These are phyloP conservation scores for Ifrita kowaldi DNA, from an alignment of 2,113 vertebrate species.

Conservation along the genomic window DNA sequence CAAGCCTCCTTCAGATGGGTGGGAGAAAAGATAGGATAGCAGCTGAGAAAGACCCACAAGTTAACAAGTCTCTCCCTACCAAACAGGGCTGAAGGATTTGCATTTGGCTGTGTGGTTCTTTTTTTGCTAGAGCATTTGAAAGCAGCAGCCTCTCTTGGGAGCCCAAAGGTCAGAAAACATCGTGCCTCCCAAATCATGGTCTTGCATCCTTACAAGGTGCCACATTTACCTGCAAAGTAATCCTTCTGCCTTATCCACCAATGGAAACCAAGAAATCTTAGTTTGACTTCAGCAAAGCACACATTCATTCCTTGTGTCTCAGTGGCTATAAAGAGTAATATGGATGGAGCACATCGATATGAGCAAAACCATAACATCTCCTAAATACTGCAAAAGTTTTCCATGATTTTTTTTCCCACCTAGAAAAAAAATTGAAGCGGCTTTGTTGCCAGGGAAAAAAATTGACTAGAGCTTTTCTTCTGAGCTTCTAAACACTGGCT, in stretches of 20 bases:
- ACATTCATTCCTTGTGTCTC: background rate
- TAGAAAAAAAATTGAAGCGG: background rate
- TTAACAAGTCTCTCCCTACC: background rate
- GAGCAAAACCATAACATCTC: background rate
- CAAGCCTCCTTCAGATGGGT: constrained; percentile 24
- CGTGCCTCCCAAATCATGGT: fast-evolving
- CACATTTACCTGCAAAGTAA: background rate
- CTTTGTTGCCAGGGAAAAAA: background rate
- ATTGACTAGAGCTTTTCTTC: background rate
- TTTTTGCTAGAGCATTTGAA: background rate
- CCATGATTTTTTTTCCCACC: background rate
- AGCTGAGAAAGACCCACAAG: background rate
- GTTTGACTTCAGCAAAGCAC: background rate
- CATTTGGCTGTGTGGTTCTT: background rate
- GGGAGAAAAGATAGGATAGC: background rate
- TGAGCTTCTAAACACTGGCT: background rate
- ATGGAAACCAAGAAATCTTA: background rate
- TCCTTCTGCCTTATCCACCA: background rate
- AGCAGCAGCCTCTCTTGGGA: background rate
- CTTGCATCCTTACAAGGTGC: background rate
- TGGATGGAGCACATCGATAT: background rate
- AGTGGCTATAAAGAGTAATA: background rate
- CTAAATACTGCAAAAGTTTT: background rate
- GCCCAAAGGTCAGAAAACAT: background rate
- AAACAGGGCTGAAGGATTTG: background rate